Evolutionary conservation across 2,888 invertebrate species (phyloP), one percentile per base, ranked within the genome.

Genomic region (Corythucha ciliata): DNA sequence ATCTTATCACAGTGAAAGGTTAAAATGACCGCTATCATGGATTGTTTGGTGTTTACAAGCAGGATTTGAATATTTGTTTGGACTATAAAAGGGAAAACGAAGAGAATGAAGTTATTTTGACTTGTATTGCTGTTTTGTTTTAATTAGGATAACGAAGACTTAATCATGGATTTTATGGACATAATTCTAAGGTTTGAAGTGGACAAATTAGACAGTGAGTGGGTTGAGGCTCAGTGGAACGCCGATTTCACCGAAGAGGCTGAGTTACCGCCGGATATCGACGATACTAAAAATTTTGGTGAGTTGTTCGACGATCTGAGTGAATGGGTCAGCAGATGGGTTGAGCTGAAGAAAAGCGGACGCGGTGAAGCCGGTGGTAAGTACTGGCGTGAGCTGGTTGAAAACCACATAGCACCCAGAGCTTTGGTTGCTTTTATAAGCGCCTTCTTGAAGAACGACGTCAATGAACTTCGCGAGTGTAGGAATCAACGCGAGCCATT

Each of bases 401-500:
- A n/a, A n/a, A n/a, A n/a, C n/a, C n/a, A n/a, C n/a, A n/a, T n/a
- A n/a, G n/a, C n/a, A n/a, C n/a, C 57, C 27, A 53, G 48, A 40
- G 52, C 57, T 18, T 37, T 59, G 12, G 33, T 59, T 8, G 53
- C 55, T 25, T 36, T 59, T 14, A 20, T 59, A n/a, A 56, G 56
- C 44, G 24, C 51, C 3, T 58, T 59, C 34, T 44, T 59, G 12
- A 52, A 50, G 24, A 27, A 26, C 26, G 59, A 57, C 20, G 52
- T 47, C 36, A 53, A 51, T 14, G 55, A 57, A 32, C 27, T 46
- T 10, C 54, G 47, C 3, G 56, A 56, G 21, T 47, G 53, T 25
- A 36, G 48, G 4, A 26, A 39, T 16, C 40, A 50, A 22, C 48
- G 50, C 8, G 5, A 40, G 36, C 50, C 56, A 16, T 40, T 81